A percentile compares a stretch with the other conserved stretches of the same genome.
Conservation (phyloP, 2,888 invertebrate species). For the Metallyticus violacea region DNA sequence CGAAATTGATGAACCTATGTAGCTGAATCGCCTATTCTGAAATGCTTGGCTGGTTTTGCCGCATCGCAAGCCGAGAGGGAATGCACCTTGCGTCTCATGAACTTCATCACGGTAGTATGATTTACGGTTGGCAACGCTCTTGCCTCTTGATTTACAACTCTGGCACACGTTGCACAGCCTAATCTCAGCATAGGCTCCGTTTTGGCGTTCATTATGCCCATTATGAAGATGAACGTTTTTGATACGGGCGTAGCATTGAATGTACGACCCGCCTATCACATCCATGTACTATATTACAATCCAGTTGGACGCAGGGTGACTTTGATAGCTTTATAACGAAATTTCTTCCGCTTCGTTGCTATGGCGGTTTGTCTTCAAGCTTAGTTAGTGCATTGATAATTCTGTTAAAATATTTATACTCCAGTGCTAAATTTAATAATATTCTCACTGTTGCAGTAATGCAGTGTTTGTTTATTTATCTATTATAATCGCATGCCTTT, state of each 20-base stretch:
- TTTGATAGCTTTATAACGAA: not conserved
- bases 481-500: no score
- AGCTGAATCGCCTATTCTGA: not conserved
- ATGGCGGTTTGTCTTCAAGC: not conserved
- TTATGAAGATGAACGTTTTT: not conserved
- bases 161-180: not conserved
- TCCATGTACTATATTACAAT: not conserved
- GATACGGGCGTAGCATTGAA: not conserved
- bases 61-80: not conserved
- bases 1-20: no score
- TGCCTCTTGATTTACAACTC: not conserved
- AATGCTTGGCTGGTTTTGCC: not conserved
- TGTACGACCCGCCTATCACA: not conserved
- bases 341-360: not conserved
- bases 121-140: not conserved
- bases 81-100: not conserved
- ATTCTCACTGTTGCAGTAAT: no score
- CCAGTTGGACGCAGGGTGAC: not conserved
- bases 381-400: not conserved
- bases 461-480: no score
- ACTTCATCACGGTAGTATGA: not conserved
- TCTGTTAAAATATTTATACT: no score
- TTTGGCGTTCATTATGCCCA: not conserved
- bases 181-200: not conserved
- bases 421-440: no score